Evolutionary conservation across 2,888 invertebrate genomes (phyloP), one percentile per base, ranked within the genome.

Genomic region (Bimastos eiseni): DNA sequence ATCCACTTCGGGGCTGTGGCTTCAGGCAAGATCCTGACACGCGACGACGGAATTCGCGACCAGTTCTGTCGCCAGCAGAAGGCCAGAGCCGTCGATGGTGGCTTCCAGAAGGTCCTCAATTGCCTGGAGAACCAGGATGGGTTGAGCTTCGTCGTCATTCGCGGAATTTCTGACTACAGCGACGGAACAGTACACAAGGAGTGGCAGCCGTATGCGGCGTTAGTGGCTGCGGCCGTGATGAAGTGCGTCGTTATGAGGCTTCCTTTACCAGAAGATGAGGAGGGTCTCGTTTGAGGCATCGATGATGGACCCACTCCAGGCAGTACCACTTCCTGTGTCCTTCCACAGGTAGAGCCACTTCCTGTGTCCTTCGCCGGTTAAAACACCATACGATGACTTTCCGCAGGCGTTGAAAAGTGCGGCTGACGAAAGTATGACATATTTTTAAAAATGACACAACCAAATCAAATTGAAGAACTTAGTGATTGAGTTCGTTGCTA

Each of bases 121-220:
- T 98, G 98, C 93, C 92, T 95, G 41, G 91, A 91, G 90, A 91
- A 92, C n/a, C 36, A 86, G 86, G 34, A 86, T 21, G 86, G 34
- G 17, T 8, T 86, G 36, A 91, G 98, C 95, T 96, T 96, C 94
- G 94, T 96, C n/a, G 94, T 96, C 90, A 95, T 96, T 92, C 93
- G 96, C 95, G 99, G 99, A 91, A 97, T 99, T 93, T 97, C 98
- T 1, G 99, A 99, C 95, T 99, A 99, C 95, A 94, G 97, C 94
- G 98, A 99, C 93, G 99, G 99, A 70, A 97, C 97, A 0, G 33
- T 34, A 5, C 41, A 34, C 34, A 41, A 88, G 55, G 98, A 98
- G 94, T 99, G 99, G 99, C 99, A 99, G 95, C 98, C 98, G 0
- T 98, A 97, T 95, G 97, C 98, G 0, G 97, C 98, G 0, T 17